These are phyloP conservation scores for Caenorhabditis sp. DNA, from an alignment of 2,888 invertebrate genomes.

Conservation along the genomic window DNA sequence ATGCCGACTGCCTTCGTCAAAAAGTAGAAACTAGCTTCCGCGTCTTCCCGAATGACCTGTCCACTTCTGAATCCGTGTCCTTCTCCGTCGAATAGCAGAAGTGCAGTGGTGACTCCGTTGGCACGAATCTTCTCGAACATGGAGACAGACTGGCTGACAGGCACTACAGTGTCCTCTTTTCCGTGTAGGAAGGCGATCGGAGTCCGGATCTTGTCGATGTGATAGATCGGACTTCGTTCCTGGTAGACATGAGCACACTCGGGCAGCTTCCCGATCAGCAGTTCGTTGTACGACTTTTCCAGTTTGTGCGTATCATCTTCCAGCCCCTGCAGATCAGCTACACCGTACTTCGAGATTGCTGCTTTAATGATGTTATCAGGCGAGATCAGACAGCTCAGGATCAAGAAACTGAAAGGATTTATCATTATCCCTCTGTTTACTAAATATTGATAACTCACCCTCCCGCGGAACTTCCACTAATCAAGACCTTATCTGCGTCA, in stretches of 20 bases:
- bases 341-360: conserved; percentile 84
- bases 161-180: conserved; percentile 83
- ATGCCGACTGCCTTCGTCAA: conserved; percentile 77
- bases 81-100: conserved; percentile 84
- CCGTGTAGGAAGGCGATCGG: conserved; percentile 84
- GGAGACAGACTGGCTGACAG: conserved; percentile 84
- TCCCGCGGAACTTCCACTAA: conserved; percentile 84
- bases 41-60: conserved; percentile 83
- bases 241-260: conserved; percentile 74
- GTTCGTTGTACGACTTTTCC: conserved; percentile 84
- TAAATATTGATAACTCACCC: conserved; percentile 32
- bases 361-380: conserved; percentile 83
- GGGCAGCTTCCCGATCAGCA: conserved; percentile 81
- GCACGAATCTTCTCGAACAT: conserved; percentile 84
- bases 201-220: conserved; percentile 83
- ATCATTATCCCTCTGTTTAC: background rate
- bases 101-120: conserved; percentile 83
- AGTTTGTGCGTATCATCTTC: conserved; percentile 84
- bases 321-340: conserved; percentile 83
- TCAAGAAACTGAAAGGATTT: conserved; percentile 65
- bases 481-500: conserved; percentile 83
- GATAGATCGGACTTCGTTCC: conserved; percentile 83
- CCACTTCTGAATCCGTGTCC: conserved; percentile 84
- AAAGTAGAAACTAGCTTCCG: conserved; percentile 84
- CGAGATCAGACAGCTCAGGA: conserved; percentile 71